Percentiles rank a stretch among this genome's conserved stretches.
Evolutionary conservation across 1,140 invertebrate species (phyloP).

Genomic region (Episyrphus balteatus): DNA sequence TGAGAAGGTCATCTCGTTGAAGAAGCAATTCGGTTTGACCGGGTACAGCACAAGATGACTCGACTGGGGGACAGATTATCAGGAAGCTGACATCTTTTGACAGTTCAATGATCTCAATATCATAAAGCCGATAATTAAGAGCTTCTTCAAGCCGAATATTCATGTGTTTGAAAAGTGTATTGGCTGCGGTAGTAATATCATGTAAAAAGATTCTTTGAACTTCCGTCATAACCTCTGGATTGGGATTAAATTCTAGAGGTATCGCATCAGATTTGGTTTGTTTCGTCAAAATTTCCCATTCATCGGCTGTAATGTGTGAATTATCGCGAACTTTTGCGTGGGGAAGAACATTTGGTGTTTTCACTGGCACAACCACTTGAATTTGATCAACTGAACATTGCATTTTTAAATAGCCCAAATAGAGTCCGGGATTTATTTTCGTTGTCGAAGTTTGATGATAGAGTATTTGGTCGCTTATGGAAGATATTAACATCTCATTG

Average conservation of each 20-base stretch:
- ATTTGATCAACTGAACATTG: slow-evolving; percentile 90
- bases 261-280: slow-evolving; percentile 39
- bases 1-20: slow-evolving; percentile 66
- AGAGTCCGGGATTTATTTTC: slow-evolving; percentile 72
- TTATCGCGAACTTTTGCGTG: slow-evolving; percentile 87
- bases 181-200: slow-evolving; percentile 55
- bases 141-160: slow-evolving; percentile 59
- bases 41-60: slow-evolving; percentile 81
- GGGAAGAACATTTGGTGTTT: slow-evolving; percentile 85
- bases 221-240: slow-evolving; percentile 47
- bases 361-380: slow-evolving; percentile 81
- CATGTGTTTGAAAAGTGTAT: slow-evolving; percentile 67
- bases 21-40: slow-evolving; percentile 73
- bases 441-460: slow-evolving; percentile 78
- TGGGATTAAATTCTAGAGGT: slow-evolving; percentile 36
- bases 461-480: slow-evolving; percentile 79
- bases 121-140: slow-evolving; percentile 67
- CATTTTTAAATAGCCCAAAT: slow-evolving; percentile 90
- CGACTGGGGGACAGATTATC: slow-evolving; percentile 77
- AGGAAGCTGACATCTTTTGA: slow-evolving; percentile 79
- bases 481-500: slow-evolving; percentile 69
- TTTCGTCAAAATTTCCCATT: slow-evolving; percentile 72
- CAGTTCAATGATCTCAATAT: slow-evolving; percentile 83
- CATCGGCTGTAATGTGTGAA: slow-evolving; percentile 88
- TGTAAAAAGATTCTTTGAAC: slow-evolving; percentile 69